Evolutionary conservation across 2,888 invertebrate genomes (phyloP).

Genomic region (Volucella inanis): DNA sequence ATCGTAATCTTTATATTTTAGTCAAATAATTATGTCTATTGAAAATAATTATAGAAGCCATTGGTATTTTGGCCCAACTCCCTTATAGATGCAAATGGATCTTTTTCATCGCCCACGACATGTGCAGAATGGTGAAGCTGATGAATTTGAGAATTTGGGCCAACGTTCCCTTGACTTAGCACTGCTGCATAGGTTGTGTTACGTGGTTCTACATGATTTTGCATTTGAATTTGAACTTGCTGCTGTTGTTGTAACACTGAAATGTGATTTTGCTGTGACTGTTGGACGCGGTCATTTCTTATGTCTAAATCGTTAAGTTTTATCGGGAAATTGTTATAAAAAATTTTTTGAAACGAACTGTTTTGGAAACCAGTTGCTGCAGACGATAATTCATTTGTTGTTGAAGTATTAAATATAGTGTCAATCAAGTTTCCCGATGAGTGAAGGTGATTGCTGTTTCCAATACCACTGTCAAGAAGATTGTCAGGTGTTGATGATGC

Average conservation of each 20-base stretch:
- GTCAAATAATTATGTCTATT: constrained; percentile 79
- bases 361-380: constrained; percentile 67
- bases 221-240: constrained; percentile 66
- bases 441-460: constrained; percentile 72
- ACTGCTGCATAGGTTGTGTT: constrained; percentile 83
- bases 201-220: constrained; percentile 73
- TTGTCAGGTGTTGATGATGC: constrained; percentile 78
- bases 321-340: constrained; percentile 80
- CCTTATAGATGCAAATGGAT: constrained; percentile 84
- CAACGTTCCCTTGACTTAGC: constrained; percentile 81
- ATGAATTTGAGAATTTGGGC: constrained; percentile 70
- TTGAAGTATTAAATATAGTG: constrained; percentile 80
- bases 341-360: constrained; percentile 75
- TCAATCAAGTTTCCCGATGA: constrained; percentile 80
- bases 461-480: constrained; percentile 75
- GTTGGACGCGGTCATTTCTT: constrained; percentile 75
- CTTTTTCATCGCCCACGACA: constrained; percentile 80
- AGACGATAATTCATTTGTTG: constrained; percentile 74
- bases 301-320: constrained; percentile 80
- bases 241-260: constrained; percentile 62
- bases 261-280: constrained; percentile 68
- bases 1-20: constrained; percentile 64
- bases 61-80: constrained; percentile 84
- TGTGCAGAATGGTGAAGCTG: constrained; percentile 71
- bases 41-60: constrained; percentile 85